Evolutionary conservation across 1,140 invertebrate genomes (phyloP).

Genomic region (Temnothorax nylanderi): DNA sequence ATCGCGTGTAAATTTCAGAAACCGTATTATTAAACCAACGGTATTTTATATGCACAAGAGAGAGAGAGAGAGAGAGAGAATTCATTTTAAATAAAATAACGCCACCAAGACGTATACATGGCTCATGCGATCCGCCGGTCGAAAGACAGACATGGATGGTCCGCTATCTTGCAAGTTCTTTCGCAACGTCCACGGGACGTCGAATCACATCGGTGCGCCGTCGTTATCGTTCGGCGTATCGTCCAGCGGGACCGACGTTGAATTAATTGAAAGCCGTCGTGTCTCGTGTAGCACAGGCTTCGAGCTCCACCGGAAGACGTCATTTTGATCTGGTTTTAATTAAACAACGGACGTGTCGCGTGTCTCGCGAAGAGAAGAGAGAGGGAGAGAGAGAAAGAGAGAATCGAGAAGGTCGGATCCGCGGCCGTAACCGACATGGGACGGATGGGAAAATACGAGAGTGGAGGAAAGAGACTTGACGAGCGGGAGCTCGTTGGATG

Average conservation of each 20-base stretch:
- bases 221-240: slow-evolving; percentile 34
- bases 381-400: slow-evolving; percentile 2
- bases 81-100: slow-evolving; percentile 21
- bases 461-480: slow-evolving; percentile 19
- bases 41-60: background rate
- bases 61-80: background rate
- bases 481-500: slow-evolving; percentile 38
- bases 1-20: slow-evolving; percentile 16
- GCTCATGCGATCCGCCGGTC: background rate
- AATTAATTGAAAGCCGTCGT: slow-evolving; percentile 72
- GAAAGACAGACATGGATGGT: background rate
- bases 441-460: background rate
- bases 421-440: slow-evolving; percentile 9
- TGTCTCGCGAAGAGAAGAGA: background rate
- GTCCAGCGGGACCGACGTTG: slow-evolving; percentile 54
- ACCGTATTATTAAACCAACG: slow-evolving; percentile 28
- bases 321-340: slow-evolving; percentile 71
- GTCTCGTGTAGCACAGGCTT: slow-evolving; percentile 19
- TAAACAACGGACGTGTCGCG: slow-evolving; percentile 60
- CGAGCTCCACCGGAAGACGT: slow-evolving; percentile 47
- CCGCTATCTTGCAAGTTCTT: slow-evolving; percentile 10
- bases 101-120: background rate
- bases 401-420: slow-evolving; percentile 17
- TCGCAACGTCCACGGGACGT: slow-evolving; percentile 18
- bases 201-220: slow-evolving; percentile 21